Evolutionary conservation across 2,888 invertebrate species (phyloP).

Genomic region (Hecatera dysodea): DNA sequence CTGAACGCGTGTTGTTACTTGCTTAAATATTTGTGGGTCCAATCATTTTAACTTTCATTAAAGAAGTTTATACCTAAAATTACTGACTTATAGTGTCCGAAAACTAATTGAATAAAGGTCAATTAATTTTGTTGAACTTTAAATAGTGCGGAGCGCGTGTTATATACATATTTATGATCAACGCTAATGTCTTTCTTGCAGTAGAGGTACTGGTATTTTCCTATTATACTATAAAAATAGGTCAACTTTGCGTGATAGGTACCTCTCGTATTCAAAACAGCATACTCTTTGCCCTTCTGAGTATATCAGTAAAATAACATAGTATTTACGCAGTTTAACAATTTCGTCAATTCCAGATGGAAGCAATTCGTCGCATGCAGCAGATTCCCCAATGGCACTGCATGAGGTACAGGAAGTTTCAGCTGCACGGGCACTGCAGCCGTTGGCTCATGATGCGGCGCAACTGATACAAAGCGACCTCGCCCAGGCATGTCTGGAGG

Average conservation of each 20-base stretch:
- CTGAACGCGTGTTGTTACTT: background rate
- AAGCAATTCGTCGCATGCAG: slow-evolving; percentile 94
- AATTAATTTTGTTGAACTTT: background rate
- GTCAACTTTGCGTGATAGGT: background rate
- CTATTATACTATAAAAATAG: background rate
- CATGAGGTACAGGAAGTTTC: slow-evolving; percentile 95
- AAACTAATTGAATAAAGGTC: background rate
- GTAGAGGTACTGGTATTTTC: background rate
- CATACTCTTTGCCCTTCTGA: background rate
- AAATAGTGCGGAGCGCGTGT: background rate
- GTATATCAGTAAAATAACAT: background rate
- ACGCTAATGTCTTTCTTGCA: background rate
- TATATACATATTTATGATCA: background rate
- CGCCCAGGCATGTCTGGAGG: slow-evolving; percentile 43
- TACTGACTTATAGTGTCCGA: background rate
- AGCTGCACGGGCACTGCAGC: slow-evolving; percentile 94
- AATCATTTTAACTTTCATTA: background rate
- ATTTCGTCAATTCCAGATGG: slow-evolving; percentile 78
- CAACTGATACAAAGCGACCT: slow-evolving; percentile 80
- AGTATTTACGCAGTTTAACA: slow-evolving; percentile 1
- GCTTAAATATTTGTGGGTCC: background rate
- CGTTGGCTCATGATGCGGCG: slow-evolving; percentile 92
- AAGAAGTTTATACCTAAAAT: background rate
- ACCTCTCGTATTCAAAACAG: background rate
- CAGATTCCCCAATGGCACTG: slow-evolving; percentile 97